A percentile compares a stretch with the other conserved stretches of the same genome.
Conservation (phyloP, 2,888 invertebrate species). For the Diarsia mendica region DNA sequence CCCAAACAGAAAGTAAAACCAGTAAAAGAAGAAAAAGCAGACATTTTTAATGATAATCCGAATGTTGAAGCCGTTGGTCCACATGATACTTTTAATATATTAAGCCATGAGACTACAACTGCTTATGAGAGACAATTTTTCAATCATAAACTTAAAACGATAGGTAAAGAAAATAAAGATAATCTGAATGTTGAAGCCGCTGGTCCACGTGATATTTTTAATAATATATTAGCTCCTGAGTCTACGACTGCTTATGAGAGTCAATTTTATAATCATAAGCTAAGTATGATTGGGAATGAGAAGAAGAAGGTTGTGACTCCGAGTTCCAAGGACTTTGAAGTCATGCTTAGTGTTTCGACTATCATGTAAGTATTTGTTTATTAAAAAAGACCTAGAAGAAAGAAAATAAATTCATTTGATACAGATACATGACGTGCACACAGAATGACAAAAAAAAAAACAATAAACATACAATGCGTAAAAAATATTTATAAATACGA, state of each 20-base stretch:
- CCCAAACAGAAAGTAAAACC: constrained; percentile 18
- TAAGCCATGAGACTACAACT: neutral
- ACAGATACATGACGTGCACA: too few relatives aligned
- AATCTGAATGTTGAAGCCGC: neutral
- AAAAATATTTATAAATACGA: too few relatives aligned
- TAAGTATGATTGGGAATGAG: constrained; percentile 31
- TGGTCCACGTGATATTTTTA: neutral
- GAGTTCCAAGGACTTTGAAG: constrained; percentile 61
- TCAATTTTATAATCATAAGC: constrained; percentile 49
- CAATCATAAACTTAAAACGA: constrained; percentile 14
- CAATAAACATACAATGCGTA: too few relatives aligned
- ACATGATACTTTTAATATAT: neutral
- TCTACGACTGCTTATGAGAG: constrained; percentile 13
- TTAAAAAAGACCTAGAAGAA: too few relatives aligned
- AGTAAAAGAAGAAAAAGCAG: neutral
- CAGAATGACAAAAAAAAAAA: too few relatives aligned
- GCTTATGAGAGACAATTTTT: neutral
- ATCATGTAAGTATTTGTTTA: constrained; percentile 72
- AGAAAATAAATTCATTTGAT: too few relatives aligned
- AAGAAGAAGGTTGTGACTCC: constrained; percentile 48
- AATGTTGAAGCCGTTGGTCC: neutral
- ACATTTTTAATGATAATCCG: neutral
- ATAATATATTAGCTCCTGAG: constrained; percentile 21
- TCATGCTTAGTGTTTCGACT: constrained; percentile 73
- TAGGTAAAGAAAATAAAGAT: constrained; percentile 33